These are phyloP conservation scores for Heteromormyrus szaboi DNA, from an alignment of 2,797 vertebrate genomes.

Conservation along the genomic window DNA sequence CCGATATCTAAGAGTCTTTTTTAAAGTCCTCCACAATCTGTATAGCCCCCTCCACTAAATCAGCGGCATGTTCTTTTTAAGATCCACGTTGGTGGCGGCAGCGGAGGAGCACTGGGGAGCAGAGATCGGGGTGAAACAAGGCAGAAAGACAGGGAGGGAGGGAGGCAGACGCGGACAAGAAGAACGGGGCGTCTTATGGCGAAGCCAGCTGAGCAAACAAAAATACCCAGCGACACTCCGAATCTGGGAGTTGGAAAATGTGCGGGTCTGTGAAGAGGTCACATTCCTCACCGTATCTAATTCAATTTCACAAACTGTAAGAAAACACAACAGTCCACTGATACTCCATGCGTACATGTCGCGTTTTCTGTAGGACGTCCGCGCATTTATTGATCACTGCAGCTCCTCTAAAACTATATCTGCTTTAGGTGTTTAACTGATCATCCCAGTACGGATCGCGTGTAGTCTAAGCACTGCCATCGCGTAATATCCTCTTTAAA, in stretches of 20 bases:
- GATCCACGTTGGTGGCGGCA: constrained; percentile 52
- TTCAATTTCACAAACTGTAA: constrained; percentile 76
- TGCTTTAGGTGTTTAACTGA: not conserved
- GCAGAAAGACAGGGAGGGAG: constrained; percentile 10
- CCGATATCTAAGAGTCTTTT: not conserved
- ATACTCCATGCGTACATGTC: not conserved
- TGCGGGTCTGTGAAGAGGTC: constrained; percentile 62
- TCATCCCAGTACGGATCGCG: not conserved
- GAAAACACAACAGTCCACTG: constrained; percentile 55
- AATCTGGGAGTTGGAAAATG: constrained; percentile 66
- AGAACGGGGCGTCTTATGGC: constrained; percentile 58
- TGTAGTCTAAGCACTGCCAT: not conserved
- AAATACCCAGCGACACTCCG: constrained; percentile 63
- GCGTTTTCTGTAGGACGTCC: not conserved
- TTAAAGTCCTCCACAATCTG: not conserved
- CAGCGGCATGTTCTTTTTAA: constrained; percentile 25
- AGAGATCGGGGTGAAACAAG: constrained; percentile 30
- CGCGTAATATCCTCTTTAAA: not conserved
- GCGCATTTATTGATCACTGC: not conserved
- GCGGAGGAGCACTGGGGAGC: constrained; percentile 29
- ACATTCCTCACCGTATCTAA: constrained; percentile 71
- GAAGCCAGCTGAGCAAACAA: constrained; percentile 75
- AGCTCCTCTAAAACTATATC: not conserved
- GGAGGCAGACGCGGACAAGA: constrained; percentile 50
- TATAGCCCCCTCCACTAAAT: constrained; percentile 19